A percentile compares a stretch with the other conserved stretches of the same genome.
phyloP scores from a whole-genome alignment of 2,888 invertebrate species.

The Furcula furcula region DNA sequence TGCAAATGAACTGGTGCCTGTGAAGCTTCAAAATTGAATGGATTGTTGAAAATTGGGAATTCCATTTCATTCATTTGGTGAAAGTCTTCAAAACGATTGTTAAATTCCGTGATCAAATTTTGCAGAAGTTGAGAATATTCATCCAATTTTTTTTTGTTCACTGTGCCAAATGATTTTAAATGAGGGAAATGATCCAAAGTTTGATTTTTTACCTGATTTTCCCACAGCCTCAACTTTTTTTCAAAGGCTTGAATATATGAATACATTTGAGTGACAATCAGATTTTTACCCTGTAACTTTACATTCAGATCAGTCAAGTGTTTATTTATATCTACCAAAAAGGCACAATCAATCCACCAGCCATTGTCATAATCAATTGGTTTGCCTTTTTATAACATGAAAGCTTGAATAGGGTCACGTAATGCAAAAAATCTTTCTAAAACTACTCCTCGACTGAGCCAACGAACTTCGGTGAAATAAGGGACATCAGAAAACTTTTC shows the following conservation, averaged over 20 bases:
- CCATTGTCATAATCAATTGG: neutral
- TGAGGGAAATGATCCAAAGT: constrained; percentile 7
- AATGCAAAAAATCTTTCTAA: constrained; percentile 10
- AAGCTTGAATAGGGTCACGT: constrained; percentile 7
- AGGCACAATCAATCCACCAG: constrained; percentile 3
- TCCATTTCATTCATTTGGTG: constrained; percentile 10
- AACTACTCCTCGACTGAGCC: constrained; percentile 2
- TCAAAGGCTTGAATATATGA: constrained; percentile 6
- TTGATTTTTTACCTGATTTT: constrained; percentile 5
- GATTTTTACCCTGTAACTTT: constrained; percentile 6
- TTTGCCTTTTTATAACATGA: too few species aligned
- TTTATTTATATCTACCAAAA: constrained; percentile 2
- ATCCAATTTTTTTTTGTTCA: neutral
- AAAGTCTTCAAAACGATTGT: constrained; percentile 9
- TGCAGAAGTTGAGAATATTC: neutral
- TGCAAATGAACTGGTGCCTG: constrained; percentile 12
- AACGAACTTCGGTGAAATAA: constrained; percentile 7
- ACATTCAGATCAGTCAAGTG: constrained; percentile 3
- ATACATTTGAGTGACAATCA: constrained; percentile 10
- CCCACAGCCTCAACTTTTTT: constrained; percentile 4
- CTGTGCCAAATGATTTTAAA: neutral
- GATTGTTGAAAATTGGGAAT: constrained; percentile 12
- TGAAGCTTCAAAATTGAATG: constrained; percentile 13
- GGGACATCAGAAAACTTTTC: constrained; percentile 4
- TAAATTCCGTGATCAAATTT: constrained; percentile 7